These are phyloP conservation scores for Loripinus fragilis DNA, from an alignment of 2,888 invertebrate species.

Conservation along the genomic window DNA sequence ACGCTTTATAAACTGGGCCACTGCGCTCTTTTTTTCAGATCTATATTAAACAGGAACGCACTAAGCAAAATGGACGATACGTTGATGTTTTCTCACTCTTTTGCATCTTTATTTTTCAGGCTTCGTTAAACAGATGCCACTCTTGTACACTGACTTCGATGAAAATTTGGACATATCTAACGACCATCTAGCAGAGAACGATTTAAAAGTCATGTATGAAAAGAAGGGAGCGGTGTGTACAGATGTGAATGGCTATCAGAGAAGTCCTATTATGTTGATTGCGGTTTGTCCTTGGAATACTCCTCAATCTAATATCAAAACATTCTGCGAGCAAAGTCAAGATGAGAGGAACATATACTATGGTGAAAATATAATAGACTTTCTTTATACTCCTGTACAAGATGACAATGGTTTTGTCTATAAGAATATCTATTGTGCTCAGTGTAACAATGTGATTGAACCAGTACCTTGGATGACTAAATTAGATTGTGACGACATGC, in stretches of 20 bases:
- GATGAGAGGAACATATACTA: conserved; percentile 20
- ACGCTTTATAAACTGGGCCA: neutral
- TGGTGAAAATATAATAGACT: conserved; percentile 53
- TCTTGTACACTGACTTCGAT: neutral
- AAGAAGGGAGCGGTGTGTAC: conserved; percentile 53
- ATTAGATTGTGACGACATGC: conserved; percentile 60
- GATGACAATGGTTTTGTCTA: conserved; percentile 69
- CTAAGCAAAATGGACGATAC: too few relatives aligned
- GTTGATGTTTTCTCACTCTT: neutral
- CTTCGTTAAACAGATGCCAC: neutral
- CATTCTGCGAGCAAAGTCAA: conserved; percentile 53
- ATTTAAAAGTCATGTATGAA: neutral
- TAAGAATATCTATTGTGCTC: conserved; percentile 73
- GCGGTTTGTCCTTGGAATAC: conserved; percentile 58
- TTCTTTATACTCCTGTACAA: conserved; percentile 69
- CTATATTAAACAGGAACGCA: too few relatives aligned
- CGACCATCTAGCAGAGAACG: neutral
- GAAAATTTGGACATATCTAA: neutral
- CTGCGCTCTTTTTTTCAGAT: neutral
- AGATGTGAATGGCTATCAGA: conserved; percentile 48
- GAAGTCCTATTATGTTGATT: conserved; percentile 64
- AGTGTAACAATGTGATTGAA: conserved; percentile 62
- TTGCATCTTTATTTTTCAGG: neutral
- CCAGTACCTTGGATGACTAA: conserved; percentile 65
- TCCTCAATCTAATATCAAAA: conserved; percentile 27